A percentile compares a stretch with the other conserved stretches of the same genome.
These are phyloP conservation scores for Enteromius paludinosus DNA, from an alignment of 2,797 vertebrate genomes.

Conservation along the genomic window DNA sequence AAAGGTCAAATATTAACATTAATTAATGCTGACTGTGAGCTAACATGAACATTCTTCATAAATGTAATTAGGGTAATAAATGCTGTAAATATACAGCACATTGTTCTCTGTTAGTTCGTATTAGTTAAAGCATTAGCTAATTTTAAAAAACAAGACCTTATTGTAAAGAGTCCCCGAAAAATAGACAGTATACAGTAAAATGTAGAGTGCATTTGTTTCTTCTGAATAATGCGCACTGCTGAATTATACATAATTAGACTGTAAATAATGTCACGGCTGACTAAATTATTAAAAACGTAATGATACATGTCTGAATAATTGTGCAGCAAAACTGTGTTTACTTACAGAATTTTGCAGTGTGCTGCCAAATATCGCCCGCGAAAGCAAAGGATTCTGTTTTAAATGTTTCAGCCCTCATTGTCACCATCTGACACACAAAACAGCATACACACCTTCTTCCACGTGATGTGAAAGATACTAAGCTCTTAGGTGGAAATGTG, in stretches of 20 bases:
- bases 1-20: not conserved
- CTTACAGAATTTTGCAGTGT: constrained; percentile 44
- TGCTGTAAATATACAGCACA: not conserved
- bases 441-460: constrained; percentile 54
- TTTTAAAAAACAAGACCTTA: not conserved
- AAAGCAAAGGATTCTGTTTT: constrained; percentile 47
- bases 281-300: not conserved
- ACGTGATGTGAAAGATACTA: constrained; percentile 50
- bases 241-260: not conserved
- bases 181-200: not conserved
- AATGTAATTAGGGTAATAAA: not conserved
- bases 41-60: not conserved
- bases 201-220: not conserved
- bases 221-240: not conserved
- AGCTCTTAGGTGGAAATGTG: constrained; percentile 31
- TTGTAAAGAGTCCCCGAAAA: not conserved
- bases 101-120: not conserved
- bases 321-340: constrained; percentile 16
- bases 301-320: not conserved
- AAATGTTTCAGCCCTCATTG: constrained; percentile 66
- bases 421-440: not conserved
- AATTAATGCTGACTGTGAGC: not conserved
- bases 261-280: not conserved
- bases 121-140: not conserved
- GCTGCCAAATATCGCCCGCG: not conserved